Evolutionary conservation across 2,113 vertebrate genomes (phyloP).

Genomic region (Cottus gobio): DNA sequence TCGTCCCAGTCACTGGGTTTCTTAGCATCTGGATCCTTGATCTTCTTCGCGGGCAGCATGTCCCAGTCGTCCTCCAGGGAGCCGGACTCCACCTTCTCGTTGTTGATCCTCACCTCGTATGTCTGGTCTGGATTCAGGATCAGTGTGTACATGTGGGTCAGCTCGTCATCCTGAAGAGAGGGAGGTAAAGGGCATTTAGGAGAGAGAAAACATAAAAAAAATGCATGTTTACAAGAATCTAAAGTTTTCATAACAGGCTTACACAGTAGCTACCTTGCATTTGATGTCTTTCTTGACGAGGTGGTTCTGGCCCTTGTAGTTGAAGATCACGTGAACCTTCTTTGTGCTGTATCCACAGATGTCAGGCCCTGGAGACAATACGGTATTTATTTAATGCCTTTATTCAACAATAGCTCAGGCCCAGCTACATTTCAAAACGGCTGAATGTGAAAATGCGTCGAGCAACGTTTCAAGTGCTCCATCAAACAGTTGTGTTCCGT

Average conservation of each 20-base stretch:
- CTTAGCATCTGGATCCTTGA: slow-evolving; percentile 79
- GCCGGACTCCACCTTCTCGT: slow-evolving; percentile 81
- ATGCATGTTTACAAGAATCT: background rate
- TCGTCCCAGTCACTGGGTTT: slow-evolving; percentile 82
- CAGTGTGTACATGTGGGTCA: slow-evolving; percentile 87
- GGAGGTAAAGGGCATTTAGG: background rate
- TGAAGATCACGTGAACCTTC: slow-evolving; percentile 90
- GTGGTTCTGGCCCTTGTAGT: slow-evolving; percentile 88
- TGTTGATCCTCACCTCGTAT: slow-evolving; percentile 84
- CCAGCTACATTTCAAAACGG: background rate
- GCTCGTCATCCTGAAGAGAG: slow-evolving; percentile 81
- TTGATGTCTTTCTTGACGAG: slow-evolving; percentile 86
- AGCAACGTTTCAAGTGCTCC: background rate
- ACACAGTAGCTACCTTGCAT: slow-evolving; percentile 83
- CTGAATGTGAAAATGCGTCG: background rate
- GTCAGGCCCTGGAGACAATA: slow-evolving; percentile 86
- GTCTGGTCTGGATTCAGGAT: slow-evolving; percentile 86
- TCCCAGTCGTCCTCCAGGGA: slow-evolving; percentile 87
- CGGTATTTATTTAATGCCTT: background rate
- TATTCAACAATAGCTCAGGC: background rate
- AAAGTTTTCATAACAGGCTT: background rate
- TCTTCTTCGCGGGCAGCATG: slow-evolving; percentile 79
- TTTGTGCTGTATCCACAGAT: slow-evolving; percentile 90
- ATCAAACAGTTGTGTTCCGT: background rate
- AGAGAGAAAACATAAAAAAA: background rate